Evolutionary conservation across 2,797 vertebrate species (phyloP).

Genomic region (Sciurus vulgaris): DNA sequence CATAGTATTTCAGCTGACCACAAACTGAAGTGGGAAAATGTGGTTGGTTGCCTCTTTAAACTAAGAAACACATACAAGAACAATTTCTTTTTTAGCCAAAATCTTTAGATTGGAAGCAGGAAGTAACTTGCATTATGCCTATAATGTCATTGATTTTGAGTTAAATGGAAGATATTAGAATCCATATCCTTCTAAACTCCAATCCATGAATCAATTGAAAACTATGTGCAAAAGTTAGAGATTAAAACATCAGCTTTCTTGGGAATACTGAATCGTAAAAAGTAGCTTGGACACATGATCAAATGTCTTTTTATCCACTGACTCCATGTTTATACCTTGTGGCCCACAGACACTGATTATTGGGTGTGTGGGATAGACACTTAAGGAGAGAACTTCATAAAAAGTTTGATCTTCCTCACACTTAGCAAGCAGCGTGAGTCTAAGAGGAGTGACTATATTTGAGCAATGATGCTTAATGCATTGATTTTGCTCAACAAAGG

Average conservation of each 20-base stretch:
- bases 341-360: background rate
- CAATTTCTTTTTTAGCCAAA: background rate
- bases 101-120: background rate
- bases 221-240: background rate
- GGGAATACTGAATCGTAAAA: background rate
- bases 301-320: background rate
- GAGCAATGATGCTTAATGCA: background rate
- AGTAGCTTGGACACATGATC: background rate
- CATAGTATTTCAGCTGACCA: background rate
- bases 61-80: background rate
- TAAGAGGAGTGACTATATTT: background rate
- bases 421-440: background rate
- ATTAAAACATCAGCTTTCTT: slow-evolving; percentile 8
- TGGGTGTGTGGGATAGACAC: background rate
- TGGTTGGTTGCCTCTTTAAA: background rate
- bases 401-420: background rate
- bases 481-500: background rate
- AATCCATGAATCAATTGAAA: background rate
- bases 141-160: background rate
- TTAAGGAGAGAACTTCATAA: background rate
- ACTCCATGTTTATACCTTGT: background rate
- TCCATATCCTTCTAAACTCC: background rate
- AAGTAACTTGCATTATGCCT: background rate
- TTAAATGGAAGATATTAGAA: background rate
- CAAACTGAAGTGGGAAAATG: background rate